A percentile compares a stretch with the other conserved stretches of the same genome.
Evolutionary conservation across 2,797 vertebrate species (phyloP).

Genomic region (Capromys pilorides): DNA sequence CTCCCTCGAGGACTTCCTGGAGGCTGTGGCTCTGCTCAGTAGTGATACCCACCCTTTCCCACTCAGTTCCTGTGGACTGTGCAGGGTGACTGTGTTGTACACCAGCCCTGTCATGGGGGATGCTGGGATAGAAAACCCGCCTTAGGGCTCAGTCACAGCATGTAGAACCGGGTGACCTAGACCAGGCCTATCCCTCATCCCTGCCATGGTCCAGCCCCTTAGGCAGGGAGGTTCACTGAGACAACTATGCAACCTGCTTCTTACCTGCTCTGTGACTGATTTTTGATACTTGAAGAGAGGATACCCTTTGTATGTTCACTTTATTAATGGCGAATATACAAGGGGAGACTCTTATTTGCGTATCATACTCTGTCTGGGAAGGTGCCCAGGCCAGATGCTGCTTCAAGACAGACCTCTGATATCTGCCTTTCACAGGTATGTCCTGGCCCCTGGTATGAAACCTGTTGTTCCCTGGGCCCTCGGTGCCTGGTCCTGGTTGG

Average conservation of each 20-base stretch:
- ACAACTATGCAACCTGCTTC: not conserved
- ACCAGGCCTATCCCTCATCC: not conserved
- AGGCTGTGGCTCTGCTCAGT: not conserved
- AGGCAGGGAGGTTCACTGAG: not conserved
- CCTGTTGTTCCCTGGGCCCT: accelerated
- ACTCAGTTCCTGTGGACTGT: accelerated
- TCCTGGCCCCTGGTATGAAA: not conserved
- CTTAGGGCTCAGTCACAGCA: not conserved
- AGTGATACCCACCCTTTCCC: not conserved
- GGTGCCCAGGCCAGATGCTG: not conserved
- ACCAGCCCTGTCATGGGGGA: not conserved
- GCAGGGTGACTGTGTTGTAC: not conserved
- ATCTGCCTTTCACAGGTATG: not conserved
- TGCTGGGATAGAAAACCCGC: not conserved
- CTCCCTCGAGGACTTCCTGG: not conserved
- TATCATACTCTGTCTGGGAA: conserved; percentile 56
- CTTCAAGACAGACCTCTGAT: not conserved
- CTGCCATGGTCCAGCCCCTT: not conserved
- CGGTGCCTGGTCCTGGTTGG: accelerated
- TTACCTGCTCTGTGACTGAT: not conserved
- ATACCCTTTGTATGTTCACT: conserved; percentile 65
- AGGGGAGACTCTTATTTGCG: conserved; percentile 69
- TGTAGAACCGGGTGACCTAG: not conserved
- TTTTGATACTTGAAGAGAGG: conserved; percentile 69
- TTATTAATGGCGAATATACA: conserved; percentile 59